These are phyloP conservation scores for Polypedilum vanderplanki DNA, from an alignment of 1,140 invertebrate genomes.

Conservation along the genomic window DNA sequence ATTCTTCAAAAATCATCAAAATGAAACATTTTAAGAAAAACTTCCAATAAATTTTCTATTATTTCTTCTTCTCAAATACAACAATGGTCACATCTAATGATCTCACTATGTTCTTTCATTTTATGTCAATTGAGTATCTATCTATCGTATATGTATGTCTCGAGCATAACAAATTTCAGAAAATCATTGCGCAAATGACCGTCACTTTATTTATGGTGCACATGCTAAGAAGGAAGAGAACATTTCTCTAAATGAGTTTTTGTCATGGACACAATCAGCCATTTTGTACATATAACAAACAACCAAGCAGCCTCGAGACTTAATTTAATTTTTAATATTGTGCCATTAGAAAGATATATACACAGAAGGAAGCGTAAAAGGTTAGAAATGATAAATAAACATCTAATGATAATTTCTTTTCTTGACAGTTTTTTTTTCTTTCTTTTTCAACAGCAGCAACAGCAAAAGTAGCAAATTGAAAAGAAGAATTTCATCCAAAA, in stretches of 20 bases:
- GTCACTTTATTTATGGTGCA: slow-evolving; percentile 2
- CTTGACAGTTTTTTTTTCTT: too few species aligned
- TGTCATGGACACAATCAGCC: neutral
- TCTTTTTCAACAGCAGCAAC: neutral
- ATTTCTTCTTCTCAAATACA: too few species aligned
- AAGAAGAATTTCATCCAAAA: neutral
- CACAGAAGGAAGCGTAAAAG: neutral
- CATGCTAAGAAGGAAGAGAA: slow-evolving; percentile 2
- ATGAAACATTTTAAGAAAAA: too few species aligned
- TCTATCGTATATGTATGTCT: neutral
- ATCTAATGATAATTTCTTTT: neutral
- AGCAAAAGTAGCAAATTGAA: neutral
- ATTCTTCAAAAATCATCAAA: too few species aligned
- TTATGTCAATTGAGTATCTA: neutral
- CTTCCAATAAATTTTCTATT: too few species aligned
- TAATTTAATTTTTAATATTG: slow-evolving; percentile 15
- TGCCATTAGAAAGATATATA: neutral
- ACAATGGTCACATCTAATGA: neutral
- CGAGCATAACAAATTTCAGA: neutral
- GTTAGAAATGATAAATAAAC: neutral
- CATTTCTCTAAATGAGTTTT: neutral
- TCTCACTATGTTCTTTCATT: neutral
- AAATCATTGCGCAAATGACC: slow-evolving; percentile 10
- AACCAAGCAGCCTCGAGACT: neutral
- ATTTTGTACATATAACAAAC: neutral